Base-by-base conservation (phyloP, 1,140 invertebrate species). In the Platyscapa corneri region DNA sequence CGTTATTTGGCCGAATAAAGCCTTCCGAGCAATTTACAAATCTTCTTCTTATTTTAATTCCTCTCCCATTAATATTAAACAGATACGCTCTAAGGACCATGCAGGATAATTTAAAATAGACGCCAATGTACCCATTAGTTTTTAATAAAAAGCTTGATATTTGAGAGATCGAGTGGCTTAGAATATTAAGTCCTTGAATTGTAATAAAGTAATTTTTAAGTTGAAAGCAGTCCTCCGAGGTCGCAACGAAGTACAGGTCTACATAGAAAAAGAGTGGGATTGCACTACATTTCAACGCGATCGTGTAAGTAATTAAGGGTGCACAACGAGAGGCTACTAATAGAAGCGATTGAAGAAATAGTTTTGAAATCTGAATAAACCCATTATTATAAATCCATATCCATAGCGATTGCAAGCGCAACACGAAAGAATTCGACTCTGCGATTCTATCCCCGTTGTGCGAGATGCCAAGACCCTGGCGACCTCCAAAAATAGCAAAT, bases 331-430 rank as follows among this genome's bases (percentile, higher is more conserved):
- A 34, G 3, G 12, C 65, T n/a, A n/a, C n/a, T n/a, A 67, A 37
- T 70, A 70, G 32, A 70, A 70, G 32, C 6, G 32, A 70, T 70
- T 70, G 32, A 70, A 70, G 67, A 37, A 70, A 16, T 37, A 67
- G 30, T 70, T 70, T 70, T 20, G 67, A 37, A 70, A 70, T 70
- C 34, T 20, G 32, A 70, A 37, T 70, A 70, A 67, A 70, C 1
- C 67, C 32, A 70, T 70, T 70, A 70, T 70, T 34, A 70, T 70
- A 70, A 18, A 70, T 70, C 67, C 67, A 37, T 37, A 70, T 3
- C 32, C 37, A 70, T 37, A 20, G 20, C 67, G 32, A 32, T 32
- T 5, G 32, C 32, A 34, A 32, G 30, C 32, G 5, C 32, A 67
- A 67, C 32, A 67, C 16, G 18, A 67, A 67, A 67, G 6, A 67